Evolutionary conservation across 37 sponge, comb jelly and placozoan species (phyloP).

Genomic region (Eunapius fragilis): DNA sequence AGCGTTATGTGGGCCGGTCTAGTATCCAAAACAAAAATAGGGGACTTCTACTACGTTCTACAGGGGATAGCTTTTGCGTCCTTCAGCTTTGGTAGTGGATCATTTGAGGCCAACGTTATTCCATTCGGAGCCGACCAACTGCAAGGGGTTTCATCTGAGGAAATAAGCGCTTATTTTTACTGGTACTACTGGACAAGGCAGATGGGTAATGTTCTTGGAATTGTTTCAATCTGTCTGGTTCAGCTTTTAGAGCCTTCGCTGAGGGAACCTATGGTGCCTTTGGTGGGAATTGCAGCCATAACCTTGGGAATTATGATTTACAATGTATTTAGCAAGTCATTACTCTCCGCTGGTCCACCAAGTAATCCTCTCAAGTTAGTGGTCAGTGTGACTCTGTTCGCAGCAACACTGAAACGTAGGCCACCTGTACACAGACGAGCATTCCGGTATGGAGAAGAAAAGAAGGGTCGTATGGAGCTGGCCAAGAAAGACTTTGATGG

Average conservation of each 20-base stretch:
- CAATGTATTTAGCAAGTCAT: background rate
- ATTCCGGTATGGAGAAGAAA: slow-evolving; percentile 51
- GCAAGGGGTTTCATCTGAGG: background rate
- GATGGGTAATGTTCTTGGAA: background rate
- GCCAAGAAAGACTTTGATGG: slow-evolving; percentile 54
- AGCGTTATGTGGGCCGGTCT: background rate
- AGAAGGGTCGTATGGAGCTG: slow-evolving; percentile 39
- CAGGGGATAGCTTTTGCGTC: background rate
- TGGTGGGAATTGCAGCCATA: background rate
- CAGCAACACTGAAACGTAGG: slow-evolving; percentile 33
- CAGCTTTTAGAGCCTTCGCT: background rate
- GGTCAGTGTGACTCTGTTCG: slow-evolving; percentile 14
- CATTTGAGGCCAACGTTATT: background rate
- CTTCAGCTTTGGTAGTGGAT: background rate
- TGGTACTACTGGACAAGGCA: background rate
- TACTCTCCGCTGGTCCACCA: background rate
- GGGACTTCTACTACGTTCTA: background rate
- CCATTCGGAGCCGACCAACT: background rate
- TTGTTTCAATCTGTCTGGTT: background rate
- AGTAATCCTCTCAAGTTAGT: slow-evolving; percentile 35
- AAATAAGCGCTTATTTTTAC: background rate
- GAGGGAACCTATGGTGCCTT: background rate
- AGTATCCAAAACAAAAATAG: background rate
- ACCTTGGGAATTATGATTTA: background rate
- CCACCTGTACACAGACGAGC: slow-evolving; percentile 18